A percentile compares a stretch with the other conserved stretches of the same genome.
Evolutionary conservation across 30 jellyfish, hydroid and myxozoan species (phyloP).

Genomic region (Calvadosia cruxmelitensis): DNA sequence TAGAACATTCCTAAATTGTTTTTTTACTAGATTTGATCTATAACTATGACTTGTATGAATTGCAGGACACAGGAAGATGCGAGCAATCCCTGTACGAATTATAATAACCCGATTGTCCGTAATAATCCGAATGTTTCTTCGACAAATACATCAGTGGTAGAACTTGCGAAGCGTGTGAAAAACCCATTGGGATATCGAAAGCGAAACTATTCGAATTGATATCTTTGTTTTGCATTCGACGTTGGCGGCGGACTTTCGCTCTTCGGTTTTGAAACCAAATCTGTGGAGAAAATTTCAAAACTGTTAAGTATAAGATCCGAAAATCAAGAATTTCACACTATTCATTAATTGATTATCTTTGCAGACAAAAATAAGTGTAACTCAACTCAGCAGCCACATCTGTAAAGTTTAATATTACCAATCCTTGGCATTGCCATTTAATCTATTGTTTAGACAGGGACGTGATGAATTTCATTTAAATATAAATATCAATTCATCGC

Average conservation of each 20-base stretch:
- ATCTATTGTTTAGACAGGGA: no score
- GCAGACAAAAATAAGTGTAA: no score
- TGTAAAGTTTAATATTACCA: no score
- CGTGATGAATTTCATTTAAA: no score
- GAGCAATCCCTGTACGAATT: background rate
- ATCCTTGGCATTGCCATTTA: no score
- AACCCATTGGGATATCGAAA: background rate
- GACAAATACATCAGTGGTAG: background rate
- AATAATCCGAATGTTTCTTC: background rate
- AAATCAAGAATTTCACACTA: no score
- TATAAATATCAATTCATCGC: no score
- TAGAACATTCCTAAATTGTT: no score
- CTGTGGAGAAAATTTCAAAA: background rate
- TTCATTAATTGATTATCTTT: no score
- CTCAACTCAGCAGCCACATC: no score
- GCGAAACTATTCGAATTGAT: background rate
- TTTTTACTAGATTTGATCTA: no score
- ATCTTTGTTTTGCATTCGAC: constrained; percentile 12
- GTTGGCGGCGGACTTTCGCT: constrained; percentile 32
- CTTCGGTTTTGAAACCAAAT: constrained; percentile 42
- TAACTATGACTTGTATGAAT: background rate
- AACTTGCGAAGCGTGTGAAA: background rate
- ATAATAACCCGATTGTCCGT: background rate
- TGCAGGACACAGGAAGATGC: background rate
- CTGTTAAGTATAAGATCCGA: no score